Percentiles rank a stretch among this genome's conserved stretches.
Conservation (phyloP, 2,113 vertebrate species). For the Polypterus bichir region DNA sequence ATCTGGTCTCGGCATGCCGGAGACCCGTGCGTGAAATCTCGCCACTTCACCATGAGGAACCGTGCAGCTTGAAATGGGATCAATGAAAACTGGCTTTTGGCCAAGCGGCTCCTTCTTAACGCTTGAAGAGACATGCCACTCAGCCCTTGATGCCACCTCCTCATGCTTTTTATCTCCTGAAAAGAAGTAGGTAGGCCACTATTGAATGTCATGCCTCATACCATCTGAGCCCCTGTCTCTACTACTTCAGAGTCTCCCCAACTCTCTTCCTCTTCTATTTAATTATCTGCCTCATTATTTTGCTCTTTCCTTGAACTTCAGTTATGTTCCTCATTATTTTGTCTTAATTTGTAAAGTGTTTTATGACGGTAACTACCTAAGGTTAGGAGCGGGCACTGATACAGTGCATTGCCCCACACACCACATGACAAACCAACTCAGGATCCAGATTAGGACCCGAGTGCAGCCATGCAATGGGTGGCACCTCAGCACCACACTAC, state of each 20-base stretch:
- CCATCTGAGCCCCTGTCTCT: neutral
- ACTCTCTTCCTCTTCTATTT: too few relatives aligned
- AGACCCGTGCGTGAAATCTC: constrained; percentile 73
- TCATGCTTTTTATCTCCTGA: constrained; percentile 65
- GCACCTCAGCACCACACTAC: too few relatives aligned
- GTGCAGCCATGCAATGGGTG: too few relatives aligned
- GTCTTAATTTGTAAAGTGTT: too few relatives aligned
- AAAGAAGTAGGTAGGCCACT: constrained; percentile 67
- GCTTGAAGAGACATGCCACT: constrained; percentile 44
- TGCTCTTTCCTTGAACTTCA: too few relatives aligned
- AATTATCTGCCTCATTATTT: too few relatives aligned
- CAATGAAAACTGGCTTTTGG: constrained; percentile 77
- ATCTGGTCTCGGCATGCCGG: constrained; percentile 66
- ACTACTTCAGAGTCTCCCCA: neutral
- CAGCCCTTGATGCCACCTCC: constrained; percentile 52
- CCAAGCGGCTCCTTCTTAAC: constrained; percentile 64
- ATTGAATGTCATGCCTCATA: constrained; percentile 43
- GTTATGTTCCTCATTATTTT: too few relatives aligned
- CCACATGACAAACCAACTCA: too few relatives aligned
- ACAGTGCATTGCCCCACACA: too few relatives aligned
- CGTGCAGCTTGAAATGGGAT: constrained; percentile 68
- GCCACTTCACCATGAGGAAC: constrained; percentile 74
- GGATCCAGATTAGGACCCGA: too few relatives aligned
- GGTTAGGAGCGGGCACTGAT: too few relatives aligned
- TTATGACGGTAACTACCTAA: too few relatives aligned